Conservation (phyloP, 2,113 vertebrate genomes). For the Sigmodon hispidus region DNA sequence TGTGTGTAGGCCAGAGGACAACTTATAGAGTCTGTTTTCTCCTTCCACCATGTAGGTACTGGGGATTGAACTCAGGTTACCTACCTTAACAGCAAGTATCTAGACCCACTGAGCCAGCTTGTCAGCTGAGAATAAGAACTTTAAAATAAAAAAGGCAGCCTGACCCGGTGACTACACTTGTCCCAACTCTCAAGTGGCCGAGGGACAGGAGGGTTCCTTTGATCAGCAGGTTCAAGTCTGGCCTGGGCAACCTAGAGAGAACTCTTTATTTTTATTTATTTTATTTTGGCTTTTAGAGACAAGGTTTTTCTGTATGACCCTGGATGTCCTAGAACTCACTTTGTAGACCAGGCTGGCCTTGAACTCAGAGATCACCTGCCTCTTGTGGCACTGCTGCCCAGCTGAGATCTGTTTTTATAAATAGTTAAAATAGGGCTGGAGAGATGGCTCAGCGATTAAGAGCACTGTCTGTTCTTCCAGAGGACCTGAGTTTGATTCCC, state of each 20-base stretch:
- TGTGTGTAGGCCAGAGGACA: not conserved
- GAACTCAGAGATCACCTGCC: not conserved
- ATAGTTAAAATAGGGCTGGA: not conserved
- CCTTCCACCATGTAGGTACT: not conserved
- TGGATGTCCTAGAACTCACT: not conserved
- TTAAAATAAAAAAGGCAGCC: not conserved
- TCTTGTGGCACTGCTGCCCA: not conserved
- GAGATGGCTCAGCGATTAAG: not conserved
- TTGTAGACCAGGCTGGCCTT: not conserved
- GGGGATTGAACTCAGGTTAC: not conserved
- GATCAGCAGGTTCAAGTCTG: not conserved
- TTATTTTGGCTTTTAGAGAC: not conserved
- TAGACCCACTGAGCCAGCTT: no score
- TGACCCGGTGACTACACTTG: not conserved
- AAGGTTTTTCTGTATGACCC: not conserved
- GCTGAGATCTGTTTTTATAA: not conserved
- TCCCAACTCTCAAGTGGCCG: not conserved
- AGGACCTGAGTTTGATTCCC: not conserved
- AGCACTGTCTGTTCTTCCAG: not conserved
- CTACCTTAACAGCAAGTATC: not conserved
- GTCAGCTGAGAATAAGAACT: not conserved
- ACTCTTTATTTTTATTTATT: not conserved
- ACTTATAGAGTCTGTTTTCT: not conserved
- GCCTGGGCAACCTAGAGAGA: not conserved
- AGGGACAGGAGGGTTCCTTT: not conserved